A percentile compares a stretch with the other conserved stretches of the same genome.
These are phyloP conservation scores for Drosophila neotestacea DNA, from an alignment of 2,888 invertebrate genomes.

Conservation along the genomic window DNA sequence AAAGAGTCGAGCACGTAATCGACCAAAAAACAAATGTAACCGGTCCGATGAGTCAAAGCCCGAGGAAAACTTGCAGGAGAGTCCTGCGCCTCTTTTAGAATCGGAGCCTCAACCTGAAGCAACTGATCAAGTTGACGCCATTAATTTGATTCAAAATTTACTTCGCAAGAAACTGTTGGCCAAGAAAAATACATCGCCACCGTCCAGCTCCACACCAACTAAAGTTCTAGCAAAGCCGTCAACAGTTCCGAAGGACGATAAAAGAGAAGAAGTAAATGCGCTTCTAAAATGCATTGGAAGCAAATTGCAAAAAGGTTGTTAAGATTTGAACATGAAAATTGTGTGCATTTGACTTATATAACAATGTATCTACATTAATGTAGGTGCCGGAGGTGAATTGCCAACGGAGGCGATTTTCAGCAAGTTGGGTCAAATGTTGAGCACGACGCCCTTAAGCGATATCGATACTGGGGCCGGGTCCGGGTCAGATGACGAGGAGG, in stretches of 20 bases:
- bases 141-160: slow-evolving; percentile 68
- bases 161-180: slow-evolving; percentile 71
- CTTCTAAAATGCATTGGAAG: slow-evolving; percentile 53
- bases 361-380: not conserved
- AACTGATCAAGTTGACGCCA: slow-evolving; percentile 25
- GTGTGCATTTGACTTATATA: not conserved
- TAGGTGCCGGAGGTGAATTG: slow-evolving; percentile 39
- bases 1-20: slow-evolving; percentile 75
- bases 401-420: slow-evolving; percentile 72
- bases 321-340: not conserved
- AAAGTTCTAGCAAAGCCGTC: not conserved
- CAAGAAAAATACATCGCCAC: slow-evolving; percentile 21
- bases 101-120: not conserved
- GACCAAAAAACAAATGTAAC: slow-evolving; percentile 80
- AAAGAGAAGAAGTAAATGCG: slow-evolving; percentile 45
- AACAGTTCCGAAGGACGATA: slow-evolving; percentile 8
- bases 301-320: slow-evolving; percentile 63
- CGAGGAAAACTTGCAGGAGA: not conserved
- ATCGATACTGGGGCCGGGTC: slow-evolving; percentile 46
- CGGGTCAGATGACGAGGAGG: slow-evolving; percentile 86
- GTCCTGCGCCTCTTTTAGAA: not conserved
- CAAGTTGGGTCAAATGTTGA: slow-evolving; percentile 80
- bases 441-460: slow-evolving; percentile 78
- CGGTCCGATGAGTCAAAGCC: slow-evolving; percentile 23
- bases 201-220: not conserved